These are phyloP conservation scores for Bombus soroeensis DNA, from an alignment of 1,140 invertebrate genomes.

Conservation along the genomic window DNA sequence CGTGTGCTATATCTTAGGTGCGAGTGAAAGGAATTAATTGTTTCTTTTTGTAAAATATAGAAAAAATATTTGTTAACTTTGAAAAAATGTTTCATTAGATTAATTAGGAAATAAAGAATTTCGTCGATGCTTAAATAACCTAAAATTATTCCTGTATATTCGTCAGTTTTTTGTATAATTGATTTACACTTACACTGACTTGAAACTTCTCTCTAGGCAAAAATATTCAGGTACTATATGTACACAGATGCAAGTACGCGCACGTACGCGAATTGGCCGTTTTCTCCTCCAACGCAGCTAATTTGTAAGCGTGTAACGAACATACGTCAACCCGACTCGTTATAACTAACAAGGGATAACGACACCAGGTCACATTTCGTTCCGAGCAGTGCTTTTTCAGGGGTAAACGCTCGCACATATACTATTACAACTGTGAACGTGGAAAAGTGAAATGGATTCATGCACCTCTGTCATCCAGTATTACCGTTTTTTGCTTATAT, in stretches of 20 bases:
- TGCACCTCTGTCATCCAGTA: neutral
- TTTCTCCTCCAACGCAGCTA: conserved; percentile 56
- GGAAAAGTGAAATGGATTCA: conserved; percentile 31
- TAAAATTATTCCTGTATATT: neutral
- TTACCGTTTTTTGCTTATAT: conserved; percentile 1
- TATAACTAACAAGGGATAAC: conserved; percentile 79
- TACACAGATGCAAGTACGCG: neutral
- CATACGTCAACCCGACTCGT: conserved; percentile 68
- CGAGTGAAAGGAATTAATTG: no score
- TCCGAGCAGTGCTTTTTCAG: conserved; percentile 47
- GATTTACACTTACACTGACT: no score
- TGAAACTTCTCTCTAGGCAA: neutral
- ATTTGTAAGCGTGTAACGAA: conserved; percentile 77
- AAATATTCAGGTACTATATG: neutral
- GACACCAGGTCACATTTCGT: conserved; percentile 65
- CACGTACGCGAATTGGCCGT: conserved; percentile 23
- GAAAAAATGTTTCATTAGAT: no score
- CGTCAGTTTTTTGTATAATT: neutral
- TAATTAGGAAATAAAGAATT: neutral
- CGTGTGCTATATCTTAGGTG: no score
- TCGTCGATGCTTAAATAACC: neutral
- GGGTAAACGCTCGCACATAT: conserved; percentile 35
- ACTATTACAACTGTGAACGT: neutral
- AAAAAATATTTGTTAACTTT: no score
- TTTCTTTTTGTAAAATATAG: no score